Percentiles rank a stretch among this genome's conserved stretches.
Conservation (phyloP, 2,888 invertebrate species). For the Plebejus melissa region DNA sequence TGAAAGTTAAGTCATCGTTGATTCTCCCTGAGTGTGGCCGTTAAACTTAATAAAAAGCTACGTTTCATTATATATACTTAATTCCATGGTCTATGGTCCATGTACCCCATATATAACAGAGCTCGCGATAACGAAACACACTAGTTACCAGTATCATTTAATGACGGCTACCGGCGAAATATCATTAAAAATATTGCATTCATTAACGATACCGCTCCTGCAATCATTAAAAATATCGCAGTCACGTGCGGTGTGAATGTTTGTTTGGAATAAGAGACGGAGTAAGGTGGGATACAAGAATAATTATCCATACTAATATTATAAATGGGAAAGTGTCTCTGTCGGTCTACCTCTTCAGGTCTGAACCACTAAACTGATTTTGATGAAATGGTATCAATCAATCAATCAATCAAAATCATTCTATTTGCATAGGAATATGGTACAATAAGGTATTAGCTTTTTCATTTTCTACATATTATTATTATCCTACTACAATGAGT, state of each 20-base stretch:
- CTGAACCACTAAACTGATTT: too few species aligned
- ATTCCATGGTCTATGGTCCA: conserved; percentile 30
- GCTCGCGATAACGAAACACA: conserved; percentile 41
- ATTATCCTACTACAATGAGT: too few species aligned
- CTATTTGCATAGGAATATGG: too few species aligned
- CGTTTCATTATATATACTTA: conserved; percentile 3
- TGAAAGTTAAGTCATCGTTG: too few species aligned
- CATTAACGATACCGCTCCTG: conserved; percentile 12
- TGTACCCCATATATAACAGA: conserved; percentile 62
- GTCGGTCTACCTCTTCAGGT: too few species aligned
- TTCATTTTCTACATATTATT: too few species aligned
- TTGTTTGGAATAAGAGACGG: too few species aligned
- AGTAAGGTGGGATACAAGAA: not conserved
- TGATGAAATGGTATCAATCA: too few species aligned
- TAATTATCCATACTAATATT: not conserved
- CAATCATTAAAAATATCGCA: conserved; percentile 17
- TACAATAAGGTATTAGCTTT: too few species aligned
- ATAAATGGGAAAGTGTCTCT: not conserved
- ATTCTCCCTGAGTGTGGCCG: too few species aligned
- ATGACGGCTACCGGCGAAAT: conserved; percentile 20
- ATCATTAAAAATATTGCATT: conserved; percentile 23
- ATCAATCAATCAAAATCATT: too few species aligned
- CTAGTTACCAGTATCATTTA: conserved; percentile 23
- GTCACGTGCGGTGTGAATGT: not conserved
- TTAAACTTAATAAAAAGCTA: too few species aligned